A percentile compares a stretch with the other conserved stretches of the same genome.
These are phyloP conservation scores for Aphelinus atriplicis DNA, from an alignment of 1,140 invertebrate species.

Conservation along the genomic window DNA sequence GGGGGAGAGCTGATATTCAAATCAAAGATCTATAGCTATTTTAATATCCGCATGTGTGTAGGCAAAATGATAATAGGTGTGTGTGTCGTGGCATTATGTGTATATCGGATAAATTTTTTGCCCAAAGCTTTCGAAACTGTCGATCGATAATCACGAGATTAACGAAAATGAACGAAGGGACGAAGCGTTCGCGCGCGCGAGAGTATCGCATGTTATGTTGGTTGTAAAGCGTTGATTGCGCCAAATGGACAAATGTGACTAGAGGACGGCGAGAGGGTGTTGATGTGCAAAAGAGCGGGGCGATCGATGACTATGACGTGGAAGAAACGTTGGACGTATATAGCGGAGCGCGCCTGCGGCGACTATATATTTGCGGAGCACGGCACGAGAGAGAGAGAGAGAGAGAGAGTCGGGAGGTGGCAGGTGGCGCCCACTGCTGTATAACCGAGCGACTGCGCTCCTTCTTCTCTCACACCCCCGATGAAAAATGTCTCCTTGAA, in stretches of 20 bases:
- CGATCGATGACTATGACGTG: too few species aligned
- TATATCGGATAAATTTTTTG: too few species aligned
- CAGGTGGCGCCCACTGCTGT: neutral
- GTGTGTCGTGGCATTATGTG: slow-evolving; percentile 47
- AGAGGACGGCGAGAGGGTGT: too few species aligned
- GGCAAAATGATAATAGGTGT: slow-evolving; percentile 49
- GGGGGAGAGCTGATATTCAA: neutral
- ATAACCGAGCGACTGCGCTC: neutral
- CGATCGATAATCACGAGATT: too few species aligned
- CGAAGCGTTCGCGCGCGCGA: too few species aligned
- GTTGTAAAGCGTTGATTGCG: too few species aligned
- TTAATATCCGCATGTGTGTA: slow-evolving; percentile 53
- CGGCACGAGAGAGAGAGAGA: neutral
- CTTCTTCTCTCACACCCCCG: slow-evolving; percentile 2
- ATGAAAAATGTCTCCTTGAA: slow-evolving; percentile 22
- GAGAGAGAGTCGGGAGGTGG: neutral
- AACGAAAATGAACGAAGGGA: too few species aligned
- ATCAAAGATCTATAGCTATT: slow-evolving; percentile 37
- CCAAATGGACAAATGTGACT: too few species aligned
- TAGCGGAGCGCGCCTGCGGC: neutral
- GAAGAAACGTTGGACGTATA: too few species aligned
- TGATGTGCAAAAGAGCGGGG: too few species aligned
- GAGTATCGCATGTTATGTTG: too few species aligned
- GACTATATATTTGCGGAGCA: neutral
- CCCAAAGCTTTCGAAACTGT: too few species aligned